Evolutionary conservation across 1,140 invertebrate genomes (phyloP).

Genomic region (Drosophila kanapiae): DNA sequence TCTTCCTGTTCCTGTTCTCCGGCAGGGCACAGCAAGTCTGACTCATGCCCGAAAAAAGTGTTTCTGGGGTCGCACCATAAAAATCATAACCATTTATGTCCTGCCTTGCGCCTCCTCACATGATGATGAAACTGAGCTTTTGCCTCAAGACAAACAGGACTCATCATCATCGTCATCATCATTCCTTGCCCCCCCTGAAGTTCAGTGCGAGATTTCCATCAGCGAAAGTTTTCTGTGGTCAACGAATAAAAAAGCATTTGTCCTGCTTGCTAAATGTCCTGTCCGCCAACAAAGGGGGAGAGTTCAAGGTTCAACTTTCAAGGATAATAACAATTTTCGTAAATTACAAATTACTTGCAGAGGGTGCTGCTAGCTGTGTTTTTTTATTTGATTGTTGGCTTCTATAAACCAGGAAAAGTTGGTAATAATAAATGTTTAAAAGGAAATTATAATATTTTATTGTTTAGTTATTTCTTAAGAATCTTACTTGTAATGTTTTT

Average conservation of each 20-base stretch:
- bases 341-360: slow-evolving; percentile 76
- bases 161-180: slow-evolving; percentile 39
- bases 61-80: slow-evolving; percentile 66
- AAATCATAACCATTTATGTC: slow-evolving; percentile 79
- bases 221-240: slow-evolving; percentile 38
- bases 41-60: slow-evolving; percentile 64
- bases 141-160: slow-evolving; percentile 3
- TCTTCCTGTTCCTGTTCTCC: slow-evolving; percentile 49
- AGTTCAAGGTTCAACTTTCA: slow-evolving; percentile 49
- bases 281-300: slow-evolving; percentile 5
- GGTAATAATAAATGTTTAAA: background rate
- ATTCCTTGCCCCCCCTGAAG: background rate
- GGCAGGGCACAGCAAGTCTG: slow-evolving; percentile 22
- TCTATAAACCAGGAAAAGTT: background rate
- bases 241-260: slow-evolving; percentile 67
- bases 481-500: too few relatives aligned
- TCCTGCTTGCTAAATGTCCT: slow-evolving; percentile 39
- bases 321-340: slow-evolving; percentile 78
- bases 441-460: background rate
- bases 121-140: background rate
- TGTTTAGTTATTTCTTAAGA: background rate
- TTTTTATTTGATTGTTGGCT: slow-evolving; percentile 7
- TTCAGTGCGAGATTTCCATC: slow-evolving; percentile 54
- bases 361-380: background rate
- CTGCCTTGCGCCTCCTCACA: slow-evolving; percentile 20